A percentile compares a stretch with the other conserved stretches of the same genome.
Conservation (phyloP, 2,113 vertebrate genomes). For the Urocolius indicus region DNA sequence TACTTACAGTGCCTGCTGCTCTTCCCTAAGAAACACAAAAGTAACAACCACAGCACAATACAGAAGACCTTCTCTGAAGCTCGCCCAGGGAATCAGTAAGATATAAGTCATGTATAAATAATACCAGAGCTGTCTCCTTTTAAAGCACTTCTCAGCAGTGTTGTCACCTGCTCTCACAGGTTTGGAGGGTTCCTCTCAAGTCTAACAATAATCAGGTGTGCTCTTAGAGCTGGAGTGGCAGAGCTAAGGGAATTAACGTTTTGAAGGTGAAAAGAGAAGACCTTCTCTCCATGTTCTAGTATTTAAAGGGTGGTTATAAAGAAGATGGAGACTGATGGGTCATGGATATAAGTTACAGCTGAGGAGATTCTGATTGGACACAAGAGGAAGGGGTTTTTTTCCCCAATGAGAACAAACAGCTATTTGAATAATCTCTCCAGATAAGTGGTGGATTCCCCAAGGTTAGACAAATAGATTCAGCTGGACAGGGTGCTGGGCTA, state of each 20-base stretch:
- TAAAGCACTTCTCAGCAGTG: neutral
- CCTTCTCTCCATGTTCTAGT: too few relatives aligned
- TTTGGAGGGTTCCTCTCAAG: neutral
- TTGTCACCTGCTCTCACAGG: neutral
- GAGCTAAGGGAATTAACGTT: neutral
- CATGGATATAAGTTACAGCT: too few relatives aligned
- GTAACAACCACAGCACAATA: neutral
- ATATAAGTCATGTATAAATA: fast-evolving
- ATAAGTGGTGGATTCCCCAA: too few relatives aligned
- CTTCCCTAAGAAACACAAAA: fast-evolving
- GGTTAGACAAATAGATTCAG: too few relatives aligned
- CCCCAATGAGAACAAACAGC: too few relatives aligned
- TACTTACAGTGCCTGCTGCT: neutral
- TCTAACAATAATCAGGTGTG: neutral
- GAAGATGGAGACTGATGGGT: too few relatives aligned
- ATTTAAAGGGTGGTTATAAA: too few relatives aligned
- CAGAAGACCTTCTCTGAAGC: neutral
- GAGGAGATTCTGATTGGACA: too few relatives aligned
- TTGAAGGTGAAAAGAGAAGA: neutral
- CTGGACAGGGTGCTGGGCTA: too few relatives aligned
- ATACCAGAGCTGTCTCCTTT: neutral
- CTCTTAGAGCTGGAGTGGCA: neutral
- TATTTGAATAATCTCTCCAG: too few relatives aligned
- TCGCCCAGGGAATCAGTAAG: fast-evolving
- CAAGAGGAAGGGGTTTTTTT: too few relatives aligned